phyloP scores from a whole-genome alignment of 2,113 vertebrate species.

The Salminus brasiliensis region DNA sequence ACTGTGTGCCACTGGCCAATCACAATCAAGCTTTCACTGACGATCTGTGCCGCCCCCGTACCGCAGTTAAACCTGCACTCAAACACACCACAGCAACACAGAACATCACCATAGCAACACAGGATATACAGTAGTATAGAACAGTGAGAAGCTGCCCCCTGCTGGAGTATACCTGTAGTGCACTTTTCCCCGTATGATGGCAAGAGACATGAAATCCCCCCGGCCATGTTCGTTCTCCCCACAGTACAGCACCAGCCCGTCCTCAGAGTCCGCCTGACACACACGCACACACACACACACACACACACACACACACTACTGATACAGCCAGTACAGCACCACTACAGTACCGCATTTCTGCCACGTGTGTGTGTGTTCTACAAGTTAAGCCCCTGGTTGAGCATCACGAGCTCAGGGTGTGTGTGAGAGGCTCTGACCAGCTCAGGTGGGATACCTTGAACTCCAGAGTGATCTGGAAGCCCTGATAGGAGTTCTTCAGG shows the following conservation, averaged over 20 bases:
- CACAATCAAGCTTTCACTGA: slow-evolving; percentile 82
- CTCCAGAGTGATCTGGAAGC: slow-evolving; percentile 91
- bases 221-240: slow-evolving; percentile 90
- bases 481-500: slow-evolving; percentile 93
- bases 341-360: neutral
- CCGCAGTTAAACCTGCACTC: slow-evolving; percentile 91
- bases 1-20: slow-evolving; percentile 86
- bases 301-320: slow-evolving; percentile 31
- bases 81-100: neutral
- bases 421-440: no score
- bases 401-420: neutral
- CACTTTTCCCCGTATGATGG: slow-evolving; percentile 80
- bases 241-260: slow-evolving; percentile 92
- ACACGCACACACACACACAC: slow-evolving; percentile 45
- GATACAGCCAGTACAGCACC: slow-evolving; percentile 14
- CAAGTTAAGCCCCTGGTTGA: neutral
- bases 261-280: slow-evolving; percentile 84
- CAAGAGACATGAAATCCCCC: slow-evolving; percentile 90
- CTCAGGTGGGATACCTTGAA: slow-evolving; percentile 82
- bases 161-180: slow-evolving; percentile 86
- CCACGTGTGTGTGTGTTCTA: neutral
- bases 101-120: no score
- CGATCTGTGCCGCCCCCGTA: slow-evolving; percentile 84
- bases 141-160: neutral
- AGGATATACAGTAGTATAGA: no score